phyloP scores from a whole-genome alignment of 2,113 vertebrate species.

The Malurus melanocephalus region DNA sequence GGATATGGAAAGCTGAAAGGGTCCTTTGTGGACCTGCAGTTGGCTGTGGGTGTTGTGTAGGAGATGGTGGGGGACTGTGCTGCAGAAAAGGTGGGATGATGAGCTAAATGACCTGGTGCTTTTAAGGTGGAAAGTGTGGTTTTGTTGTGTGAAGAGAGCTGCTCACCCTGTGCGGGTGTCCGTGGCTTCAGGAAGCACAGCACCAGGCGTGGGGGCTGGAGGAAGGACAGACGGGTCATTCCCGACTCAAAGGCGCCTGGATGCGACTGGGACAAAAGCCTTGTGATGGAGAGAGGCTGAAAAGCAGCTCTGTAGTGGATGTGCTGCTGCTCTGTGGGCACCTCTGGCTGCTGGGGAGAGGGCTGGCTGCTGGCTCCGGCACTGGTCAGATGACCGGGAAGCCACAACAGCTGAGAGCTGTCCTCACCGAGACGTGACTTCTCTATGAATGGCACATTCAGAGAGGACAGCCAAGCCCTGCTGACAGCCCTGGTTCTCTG shows the following conservation, averaged over 20 bases:
- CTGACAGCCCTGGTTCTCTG: not conserved
- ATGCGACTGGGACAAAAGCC: not conserved
- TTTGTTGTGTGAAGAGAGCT: not conserved
- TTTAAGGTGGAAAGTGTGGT: not conserved
- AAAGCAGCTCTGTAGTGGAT: constrained; percentile 15
- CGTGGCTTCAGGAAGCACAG: not conserved
- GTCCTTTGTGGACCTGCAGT: accelerated
- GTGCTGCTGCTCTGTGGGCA: not conserved
- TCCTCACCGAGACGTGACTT: not conserved
- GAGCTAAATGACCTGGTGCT: not conserved
- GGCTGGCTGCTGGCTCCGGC: not conserved
- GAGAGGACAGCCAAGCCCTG: not conserved
- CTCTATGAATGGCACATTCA: constrained; percentile 23
- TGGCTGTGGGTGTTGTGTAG: not conserved
- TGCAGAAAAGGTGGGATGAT: accelerated
- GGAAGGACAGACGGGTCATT: not conserved
- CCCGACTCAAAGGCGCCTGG: not conserved
- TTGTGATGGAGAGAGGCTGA: constrained; percentile 4
- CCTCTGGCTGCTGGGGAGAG: not conserved
- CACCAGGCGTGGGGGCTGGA: not conserved
- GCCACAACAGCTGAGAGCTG: constrained; percentile 20
- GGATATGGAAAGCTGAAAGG: accelerated
- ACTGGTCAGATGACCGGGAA: not conserved
- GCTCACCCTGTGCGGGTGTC: accelerated
- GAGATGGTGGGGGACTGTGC: accelerated